Percentiles rank a stretch among this genome's conserved stretches.
phyloP scores from a whole-genome alignment of 2,113 vertebrate genomes.

The Charina bottae region DNA sequence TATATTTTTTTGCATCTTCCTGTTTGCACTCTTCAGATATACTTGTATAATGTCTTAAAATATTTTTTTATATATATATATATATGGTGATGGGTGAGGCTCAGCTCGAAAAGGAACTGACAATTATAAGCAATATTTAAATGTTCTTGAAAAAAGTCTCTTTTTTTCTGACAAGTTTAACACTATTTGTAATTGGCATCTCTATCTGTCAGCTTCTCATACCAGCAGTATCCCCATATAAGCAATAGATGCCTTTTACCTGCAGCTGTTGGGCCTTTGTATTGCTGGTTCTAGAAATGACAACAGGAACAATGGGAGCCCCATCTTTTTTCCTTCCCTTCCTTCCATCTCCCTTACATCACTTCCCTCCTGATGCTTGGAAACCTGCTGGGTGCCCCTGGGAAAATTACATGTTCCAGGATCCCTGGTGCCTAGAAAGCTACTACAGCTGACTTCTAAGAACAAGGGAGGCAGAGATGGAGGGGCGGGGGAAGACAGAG shows the following conservation, averaged over 20 bases:
- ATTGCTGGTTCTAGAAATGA: neutral
- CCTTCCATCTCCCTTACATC: neutral
- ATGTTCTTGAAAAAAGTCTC: neutral
- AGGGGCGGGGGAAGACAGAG: neutral
- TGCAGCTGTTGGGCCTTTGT: neutral
- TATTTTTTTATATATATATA: neutral
- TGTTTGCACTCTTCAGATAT: neutral
- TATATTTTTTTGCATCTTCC: neutral
- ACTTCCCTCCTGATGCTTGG: neutral
- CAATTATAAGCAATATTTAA: neutral
- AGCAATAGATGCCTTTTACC: neutral
- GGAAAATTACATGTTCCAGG: neutral
- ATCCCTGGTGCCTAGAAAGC: neutral
- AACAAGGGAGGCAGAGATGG: neutral
- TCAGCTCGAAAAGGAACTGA: neutral
- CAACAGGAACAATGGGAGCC: neutral
- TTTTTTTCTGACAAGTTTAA: neutral
- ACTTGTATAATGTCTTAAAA: neutral
- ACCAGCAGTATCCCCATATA: neutral
- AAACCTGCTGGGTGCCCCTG: neutral
- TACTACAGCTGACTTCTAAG: neutral
- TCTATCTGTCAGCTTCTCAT: neutral
- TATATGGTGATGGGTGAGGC: neutral
- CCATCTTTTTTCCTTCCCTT: neutral
- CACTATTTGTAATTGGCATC: neutral